Base-by-base conservation (phyloP, 2,888 invertebrate species). In the Pseudoips prasinana region DNA sequence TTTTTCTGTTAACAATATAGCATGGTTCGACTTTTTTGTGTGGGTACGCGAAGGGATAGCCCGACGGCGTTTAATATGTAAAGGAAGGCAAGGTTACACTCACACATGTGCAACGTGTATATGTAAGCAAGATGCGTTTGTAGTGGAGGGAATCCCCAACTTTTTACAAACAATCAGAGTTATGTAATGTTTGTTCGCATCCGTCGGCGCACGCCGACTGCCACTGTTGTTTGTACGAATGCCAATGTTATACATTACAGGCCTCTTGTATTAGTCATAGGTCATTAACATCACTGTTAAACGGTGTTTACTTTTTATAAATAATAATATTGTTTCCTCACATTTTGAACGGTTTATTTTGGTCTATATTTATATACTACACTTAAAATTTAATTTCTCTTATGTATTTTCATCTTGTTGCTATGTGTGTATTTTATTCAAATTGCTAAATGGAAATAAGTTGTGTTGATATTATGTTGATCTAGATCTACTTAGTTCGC, bases 141-240 rank as follows among this genome's bases (percentile, higher is more conserved):
- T 87, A 79, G 82, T 86, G 66, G 79, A 82, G 88, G 88, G 88
- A 85, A 83, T 88, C 85, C 87, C 88, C 88, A 85, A 86, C 81
- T 87, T 88, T 88, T 88, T 88, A 88, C 86, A 80, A 86, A 88
- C 87, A 88, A 87, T 87, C 87, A 87, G 85, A 87, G 85, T 88
- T 88, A 87, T 88, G 87, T 87, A 87, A 87, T 84, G 85, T 85
- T 84, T 85, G 81, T 75, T 77, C 74, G 84, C 79, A 83, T 80
- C 82, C 83, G 84, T 73, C 78, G 75, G 67, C 77, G 72, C 73
- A 69, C 71, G 69, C 69, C 53, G 63, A 59, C 69, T 67, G 75
- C 80, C 68, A 72, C 83, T 73, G 78, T 78, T 81, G 76, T 82
- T 82, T 82, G 79, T 80, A 77, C 69, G 79, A 82, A 80, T 85